Conservation (phyloP, 1,140 invertebrate species). For the Heterodera carotae region DNA sequence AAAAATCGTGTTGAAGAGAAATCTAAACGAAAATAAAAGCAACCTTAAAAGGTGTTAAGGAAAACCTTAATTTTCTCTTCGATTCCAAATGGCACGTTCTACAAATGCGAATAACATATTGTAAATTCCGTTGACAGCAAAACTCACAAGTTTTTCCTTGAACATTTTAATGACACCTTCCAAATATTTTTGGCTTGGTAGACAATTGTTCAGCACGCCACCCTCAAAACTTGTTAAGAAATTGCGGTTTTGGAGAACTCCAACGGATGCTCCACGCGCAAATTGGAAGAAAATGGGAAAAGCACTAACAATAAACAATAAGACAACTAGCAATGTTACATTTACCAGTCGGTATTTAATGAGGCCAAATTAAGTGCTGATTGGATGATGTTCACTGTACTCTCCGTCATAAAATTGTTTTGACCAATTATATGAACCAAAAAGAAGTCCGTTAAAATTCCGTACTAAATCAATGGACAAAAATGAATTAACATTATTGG, state of each 20-base stretch:
- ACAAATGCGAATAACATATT: slow-evolving; percentile 16
- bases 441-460: slow-evolving; percentile 40
- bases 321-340: background rate
- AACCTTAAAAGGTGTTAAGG: background rate
- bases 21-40: slow-evolving; percentile 7
- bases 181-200: slow-evolving; percentile 45
- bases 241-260: slow-evolving; percentile 45
- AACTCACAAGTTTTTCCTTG: slow-evolving; percentile 38
- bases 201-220: slow-evolving; percentile 14
- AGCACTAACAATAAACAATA: slow-evolving; percentile 43
- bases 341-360: slow-evolving; percentile 40
- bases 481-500: background rate
- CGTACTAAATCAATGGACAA: slow-evolving; percentile 40
- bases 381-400: slow-evolving; percentile 34
- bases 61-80: slow-evolving; percentile 15
- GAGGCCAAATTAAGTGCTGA: slow-evolving; percentile 41
- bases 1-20: slow-evolving; percentile 20
- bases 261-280: slow-evolving; percentile 19
- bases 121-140: too few species aligned
- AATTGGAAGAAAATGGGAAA: slow-evolving; percentile 47
- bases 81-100: slow-evolving; percentile 25
- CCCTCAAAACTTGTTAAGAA: slow-evolving; percentile 40
- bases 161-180: slow-evolving; percentile 49
- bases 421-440: slow-evolving; percentile 34
- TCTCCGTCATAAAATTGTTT: slow-evolving; percentile 27